These are phyloP conservation scores for Pyrgilauda ruficollis DNA, from an alignment of 2,113 vertebrate species.

Conservation along the genomic window DNA sequence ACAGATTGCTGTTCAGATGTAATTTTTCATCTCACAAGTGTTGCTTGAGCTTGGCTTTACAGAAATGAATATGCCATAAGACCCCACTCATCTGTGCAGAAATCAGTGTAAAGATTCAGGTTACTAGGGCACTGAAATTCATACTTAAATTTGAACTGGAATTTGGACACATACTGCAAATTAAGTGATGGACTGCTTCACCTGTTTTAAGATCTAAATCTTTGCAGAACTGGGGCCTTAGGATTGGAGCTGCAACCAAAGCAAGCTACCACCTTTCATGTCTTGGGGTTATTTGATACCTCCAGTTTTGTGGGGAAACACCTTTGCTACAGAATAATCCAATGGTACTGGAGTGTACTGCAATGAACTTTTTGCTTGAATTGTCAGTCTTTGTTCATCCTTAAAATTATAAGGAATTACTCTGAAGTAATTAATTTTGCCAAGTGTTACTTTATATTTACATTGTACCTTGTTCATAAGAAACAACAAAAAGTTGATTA, in stretches of 20 bases:
- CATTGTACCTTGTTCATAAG: background rate
- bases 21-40: background rate
- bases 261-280: background rate
- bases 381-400: background rate
- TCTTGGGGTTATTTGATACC: background rate
- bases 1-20: background rate
- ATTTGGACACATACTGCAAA: background rate
- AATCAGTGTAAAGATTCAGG: background rate
- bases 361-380: background rate
- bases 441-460: background rate
- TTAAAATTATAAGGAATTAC: background rate
- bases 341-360: background rate
- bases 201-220: background rate
- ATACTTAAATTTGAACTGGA: background rate
- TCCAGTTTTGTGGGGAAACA: background rate
- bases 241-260: background rate
- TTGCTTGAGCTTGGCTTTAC: background rate
- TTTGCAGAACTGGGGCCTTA: background rate
- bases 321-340: background rate
- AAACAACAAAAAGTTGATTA: background rate
- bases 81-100: background rate
- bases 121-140: background rate
- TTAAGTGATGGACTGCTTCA: background rate
- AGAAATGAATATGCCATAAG: background rate
- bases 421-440: conserved; percentile 2